These are phyloP conservation scores for Megathymus violae DNA, from an alignment of 1,140 invertebrate genomes.

Conservation along the genomic window DNA sequence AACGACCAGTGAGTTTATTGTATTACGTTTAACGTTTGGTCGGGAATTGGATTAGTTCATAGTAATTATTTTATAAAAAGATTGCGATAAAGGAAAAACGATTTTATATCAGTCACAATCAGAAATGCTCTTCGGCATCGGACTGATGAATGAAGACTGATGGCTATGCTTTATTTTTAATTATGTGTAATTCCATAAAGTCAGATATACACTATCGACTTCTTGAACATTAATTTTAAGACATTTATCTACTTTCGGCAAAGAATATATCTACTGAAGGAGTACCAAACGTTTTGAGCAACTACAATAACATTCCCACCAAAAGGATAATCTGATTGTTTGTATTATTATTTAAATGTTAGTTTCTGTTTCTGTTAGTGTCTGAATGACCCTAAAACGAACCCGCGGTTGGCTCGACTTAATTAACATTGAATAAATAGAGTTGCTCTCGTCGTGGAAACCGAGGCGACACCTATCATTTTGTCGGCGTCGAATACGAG, in stretches of 20 bases:
- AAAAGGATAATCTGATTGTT: conserved; percentile 8
- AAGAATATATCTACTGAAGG: too few species aligned
- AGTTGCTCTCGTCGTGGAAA: background rate
- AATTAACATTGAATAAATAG: conserved; percentile 15
- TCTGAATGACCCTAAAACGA: conserved; percentile 4
- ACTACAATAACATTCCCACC: too few species aligned
- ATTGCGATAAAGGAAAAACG: conserved; percentile 21
- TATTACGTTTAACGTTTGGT: conserved; percentile 27
- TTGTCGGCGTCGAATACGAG: conserved; percentile 3
- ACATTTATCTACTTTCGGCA: too few species aligned
- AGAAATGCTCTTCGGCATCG: conserved; percentile 17
- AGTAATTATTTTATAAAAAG: conserved; percentile 33
- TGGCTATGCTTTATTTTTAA: too few species aligned
- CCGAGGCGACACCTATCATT: conserved; percentile 13
- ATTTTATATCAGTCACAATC: conserved; percentile 27
- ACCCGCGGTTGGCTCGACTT: conserved; percentile 3
- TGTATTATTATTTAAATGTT: conserved; percentile 14
- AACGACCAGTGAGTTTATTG: conserved; percentile 30
- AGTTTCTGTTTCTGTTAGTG: too few species aligned
- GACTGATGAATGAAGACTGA: too few species aligned
- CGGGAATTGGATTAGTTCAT: conserved; percentile 32
- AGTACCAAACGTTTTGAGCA: too few species aligned
- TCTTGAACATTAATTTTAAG: too few species aligned
- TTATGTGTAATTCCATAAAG: too few species aligned
- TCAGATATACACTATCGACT: too few species aligned